A percentile compares a stretch with the other conserved stretches of the same genome.
These are phyloP conservation scores for Platycercus adscitus DNA, from an alignment of 2,113 vertebrate species.

Conservation along the genomic window DNA sequence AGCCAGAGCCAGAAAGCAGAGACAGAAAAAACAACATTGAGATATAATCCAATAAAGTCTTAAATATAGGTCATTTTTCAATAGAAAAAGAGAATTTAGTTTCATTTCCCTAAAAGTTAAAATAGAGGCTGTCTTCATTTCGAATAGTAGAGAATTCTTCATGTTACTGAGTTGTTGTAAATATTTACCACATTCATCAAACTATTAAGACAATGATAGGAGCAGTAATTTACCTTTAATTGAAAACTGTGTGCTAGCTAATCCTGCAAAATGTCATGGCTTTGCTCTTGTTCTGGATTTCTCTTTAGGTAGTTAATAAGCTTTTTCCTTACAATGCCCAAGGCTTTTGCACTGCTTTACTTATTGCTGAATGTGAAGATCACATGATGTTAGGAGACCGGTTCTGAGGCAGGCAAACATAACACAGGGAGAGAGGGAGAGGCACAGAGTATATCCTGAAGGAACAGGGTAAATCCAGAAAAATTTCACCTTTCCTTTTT, in stretches of 20 bases:
- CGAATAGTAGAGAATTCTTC: background rate
- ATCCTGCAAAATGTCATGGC: constrained; percentile 15
- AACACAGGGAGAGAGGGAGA: background rate
- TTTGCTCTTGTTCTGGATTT: background rate
- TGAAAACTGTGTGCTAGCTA: background rate
- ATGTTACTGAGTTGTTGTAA: background rate
- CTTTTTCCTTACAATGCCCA: background rate
- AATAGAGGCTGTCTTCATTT: background rate
- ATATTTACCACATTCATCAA: background rate
- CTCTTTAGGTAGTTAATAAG: background rate
- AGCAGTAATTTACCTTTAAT: constrained; percentile 21
- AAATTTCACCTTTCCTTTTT: background rate
- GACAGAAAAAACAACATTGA: background rate
- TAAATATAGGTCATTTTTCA: background rate
- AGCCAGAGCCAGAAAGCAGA: background rate
- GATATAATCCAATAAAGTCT: background rate
- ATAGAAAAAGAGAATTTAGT: background rate
- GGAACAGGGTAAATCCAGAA: background rate
- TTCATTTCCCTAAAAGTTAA: background rate
- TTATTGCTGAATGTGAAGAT: background rate
- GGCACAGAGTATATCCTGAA: background rate
- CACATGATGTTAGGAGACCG: background rate
- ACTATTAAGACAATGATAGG: background rate
- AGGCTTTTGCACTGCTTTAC: background rate
- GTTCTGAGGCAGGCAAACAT: background rate